These are phyloP conservation scores for Brenthis ino DNA, from an alignment of 2,888 invertebrate genomes.

Conservation along the genomic window DNA sequence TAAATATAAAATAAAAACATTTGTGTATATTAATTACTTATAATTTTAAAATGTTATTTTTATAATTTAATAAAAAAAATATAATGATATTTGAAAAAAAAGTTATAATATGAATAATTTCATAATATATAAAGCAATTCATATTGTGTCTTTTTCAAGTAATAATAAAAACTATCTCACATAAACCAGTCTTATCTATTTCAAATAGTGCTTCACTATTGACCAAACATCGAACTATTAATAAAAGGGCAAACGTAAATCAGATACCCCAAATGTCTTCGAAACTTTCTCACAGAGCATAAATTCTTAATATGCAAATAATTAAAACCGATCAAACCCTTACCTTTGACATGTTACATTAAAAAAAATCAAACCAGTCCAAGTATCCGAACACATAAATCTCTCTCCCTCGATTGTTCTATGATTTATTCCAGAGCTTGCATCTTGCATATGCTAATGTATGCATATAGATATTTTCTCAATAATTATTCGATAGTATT, in stretches of 20 bases:
- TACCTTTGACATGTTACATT: constrained; percentile 52
- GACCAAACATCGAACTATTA: constrained; percentile 23
- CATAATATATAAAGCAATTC: no score
- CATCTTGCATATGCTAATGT: constrained; percentile 72
- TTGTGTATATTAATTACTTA: constrained; percentile 14
- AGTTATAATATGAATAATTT: no score
- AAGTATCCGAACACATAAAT: constrained; percentile 50
- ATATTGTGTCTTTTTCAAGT: background rate
- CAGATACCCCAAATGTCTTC: constrained; percentile 22
- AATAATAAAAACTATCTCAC: constrained; percentile 13
- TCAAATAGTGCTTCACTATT: constrained; percentile 4
- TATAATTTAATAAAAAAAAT: no score
- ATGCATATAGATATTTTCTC: constrained; percentile 46
- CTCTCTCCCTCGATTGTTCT: constrained; percentile 73
- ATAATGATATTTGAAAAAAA: no score
- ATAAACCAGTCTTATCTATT: constrained; percentile 2
- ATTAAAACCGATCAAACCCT: constrained; percentile 61
- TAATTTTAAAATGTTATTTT: background rate
- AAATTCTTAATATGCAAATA: constrained; percentile 73
- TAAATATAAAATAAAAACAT: constrained; percentile 10
- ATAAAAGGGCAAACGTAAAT: constrained; percentile 21
- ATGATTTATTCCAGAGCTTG: constrained; percentile 70
- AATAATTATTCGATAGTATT: constrained; percentile 57
- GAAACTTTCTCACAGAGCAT: constrained; percentile 63
- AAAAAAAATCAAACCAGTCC: constrained; percentile 63